A percentile compares a stretch with the other conserved stretches of the same genome.
Evolutionary conservation across 2,113 vertebrate species (phyloP).

Genomic region (Mixornis gularis): DNA sequence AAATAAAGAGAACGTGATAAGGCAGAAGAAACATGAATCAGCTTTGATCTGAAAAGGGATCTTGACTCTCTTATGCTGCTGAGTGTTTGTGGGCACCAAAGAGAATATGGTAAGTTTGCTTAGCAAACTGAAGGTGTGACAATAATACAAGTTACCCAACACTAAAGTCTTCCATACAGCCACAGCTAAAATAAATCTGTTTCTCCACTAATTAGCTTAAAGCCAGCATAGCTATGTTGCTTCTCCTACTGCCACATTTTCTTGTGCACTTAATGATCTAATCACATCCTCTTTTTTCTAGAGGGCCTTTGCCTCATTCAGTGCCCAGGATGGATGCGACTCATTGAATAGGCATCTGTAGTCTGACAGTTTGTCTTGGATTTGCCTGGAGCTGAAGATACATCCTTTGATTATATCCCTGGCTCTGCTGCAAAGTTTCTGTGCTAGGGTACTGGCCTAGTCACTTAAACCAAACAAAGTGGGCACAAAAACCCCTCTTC

Average conservation of each 20-base stretch:
- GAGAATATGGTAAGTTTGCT: not conserved
- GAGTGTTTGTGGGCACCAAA: not conserved
- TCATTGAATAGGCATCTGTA: constrained; percentile 37
- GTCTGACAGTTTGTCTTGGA: constrained; percentile 15
- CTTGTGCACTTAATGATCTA: constrained; percentile 25
- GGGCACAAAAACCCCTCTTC: not conserved
- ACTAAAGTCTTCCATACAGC: not conserved
- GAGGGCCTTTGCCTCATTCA: constrained; percentile 30
- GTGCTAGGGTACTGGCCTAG: not conserved
- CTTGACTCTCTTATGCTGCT: not conserved
- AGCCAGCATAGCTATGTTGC: not conserved
- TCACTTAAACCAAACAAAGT: not conserved
- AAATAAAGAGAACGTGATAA: not conserved
- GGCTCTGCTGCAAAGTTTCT: not conserved
- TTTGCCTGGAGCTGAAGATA: constrained; percentile 21
- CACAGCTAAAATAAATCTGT: not conserved
- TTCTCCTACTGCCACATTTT: not conserved
- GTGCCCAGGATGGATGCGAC: constrained; percentile 6
- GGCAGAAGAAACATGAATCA: not conserved
- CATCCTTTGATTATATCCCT: constrained; percentile 16
- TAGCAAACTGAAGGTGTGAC: not conserved
- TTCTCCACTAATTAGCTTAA: not conserved
- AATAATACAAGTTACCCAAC: not conserved
- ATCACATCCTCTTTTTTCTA: constrained; percentile 26
- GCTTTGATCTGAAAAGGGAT: not conserved